Conservation (phyloP, 2,113 vertebrate genomes). For the Amblyopsis rosae region DNA sequence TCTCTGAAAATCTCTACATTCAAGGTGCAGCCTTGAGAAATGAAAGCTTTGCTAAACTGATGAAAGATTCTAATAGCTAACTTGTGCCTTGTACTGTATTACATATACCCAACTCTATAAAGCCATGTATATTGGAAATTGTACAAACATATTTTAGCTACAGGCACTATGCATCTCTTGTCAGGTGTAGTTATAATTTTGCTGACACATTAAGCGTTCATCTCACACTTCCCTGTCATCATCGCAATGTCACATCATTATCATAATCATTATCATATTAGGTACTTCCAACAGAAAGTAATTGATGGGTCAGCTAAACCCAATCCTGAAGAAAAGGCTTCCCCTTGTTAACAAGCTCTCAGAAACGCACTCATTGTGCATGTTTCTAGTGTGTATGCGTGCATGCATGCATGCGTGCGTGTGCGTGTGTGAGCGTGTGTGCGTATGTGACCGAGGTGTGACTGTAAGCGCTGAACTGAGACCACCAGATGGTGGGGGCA, state of each 20-base stretch:
- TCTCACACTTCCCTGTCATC: constrained; percentile 65
- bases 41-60: neutral
- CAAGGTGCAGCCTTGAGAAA: neutral
- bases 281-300: constrained; percentile 53
- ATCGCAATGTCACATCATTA: constrained; percentile 68
- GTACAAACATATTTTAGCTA: constrained; percentile 19
- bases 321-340: constrained; percentile 45
- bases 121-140: neutral
- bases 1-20: no score
- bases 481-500: constrained; percentile 34
- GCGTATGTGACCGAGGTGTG: constrained; percentile 43
- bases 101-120: neutral
- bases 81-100: no score
- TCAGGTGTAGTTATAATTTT: constrained; percentile 44
- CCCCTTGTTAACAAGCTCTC: constrained; percentile 59
- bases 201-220: constrained; percentile 55
- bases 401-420: neutral
- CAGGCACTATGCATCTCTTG: constrained; percentile 32
- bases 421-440: neutral
- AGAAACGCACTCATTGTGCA: constrained; percentile 43
- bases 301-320: constrained; percentile 72
- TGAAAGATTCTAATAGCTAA: neutral
- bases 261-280: constrained; percentile 68
- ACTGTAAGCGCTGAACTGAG: constrained; percentile 32
- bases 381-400: constrained; percentile 25